Percentiles rank a stretch among this genome's conserved stretches.
Conservation (phyloP, 2,888 invertebrate genomes). For the Caenorhabditis parvicauda region DNA sequence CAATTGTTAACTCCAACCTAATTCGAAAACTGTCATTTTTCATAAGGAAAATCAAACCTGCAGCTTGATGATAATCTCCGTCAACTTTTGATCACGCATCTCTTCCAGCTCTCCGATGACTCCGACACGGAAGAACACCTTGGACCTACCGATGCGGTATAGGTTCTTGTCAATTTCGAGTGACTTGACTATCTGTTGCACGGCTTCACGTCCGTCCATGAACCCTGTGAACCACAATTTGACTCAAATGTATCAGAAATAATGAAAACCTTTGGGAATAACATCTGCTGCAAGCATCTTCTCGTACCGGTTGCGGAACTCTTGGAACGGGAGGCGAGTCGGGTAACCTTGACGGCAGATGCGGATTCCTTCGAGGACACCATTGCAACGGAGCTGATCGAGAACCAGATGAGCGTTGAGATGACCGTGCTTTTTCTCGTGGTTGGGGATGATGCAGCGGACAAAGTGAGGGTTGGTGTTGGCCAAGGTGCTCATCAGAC, state of each 20-base stretch:
- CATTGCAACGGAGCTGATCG: constrained; percentile 96
- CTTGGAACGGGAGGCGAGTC: constrained; percentile 90
- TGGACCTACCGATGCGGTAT: constrained; percentile 95
- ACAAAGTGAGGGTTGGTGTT: constrained; percentile 99
- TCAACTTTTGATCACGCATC: constrained; percentile 87
- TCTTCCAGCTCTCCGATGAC: constrained; percentile 97
- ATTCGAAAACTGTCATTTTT: too few species aligned
- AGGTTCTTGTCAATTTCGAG: constrained; percentile 92
- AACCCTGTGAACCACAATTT: too few species aligned
- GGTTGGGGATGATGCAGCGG: constrained; percentile 98
- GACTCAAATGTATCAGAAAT: too few species aligned
- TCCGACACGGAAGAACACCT: constrained; percentile 98
- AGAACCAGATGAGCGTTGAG: constrained; percentile 96
- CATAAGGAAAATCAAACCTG: constrained; percentile 69
- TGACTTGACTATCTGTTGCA: constrained; percentile 81
- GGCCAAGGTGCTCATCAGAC: constrained; percentile 79
- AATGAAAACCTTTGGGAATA: constrained; percentile 91
- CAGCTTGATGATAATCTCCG: constrained; percentile 94
- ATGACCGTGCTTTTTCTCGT: constrained; percentile 93
- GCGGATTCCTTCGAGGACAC: constrained; percentile 96
- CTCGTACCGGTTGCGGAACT: constrained; percentile 94
- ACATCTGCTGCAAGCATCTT: constrained; percentile 90
- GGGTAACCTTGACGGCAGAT: constrained; percentile 99
- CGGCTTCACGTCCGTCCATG: constrained; percentile 99
- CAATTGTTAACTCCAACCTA: too few species aligned